A percentile compares a stretch with the other conserved stretches of the same genome.
phyloP scores from a whole-genome alignment of 1,140 invertebrate genomes.

The Drosophila erecta region DNA sequence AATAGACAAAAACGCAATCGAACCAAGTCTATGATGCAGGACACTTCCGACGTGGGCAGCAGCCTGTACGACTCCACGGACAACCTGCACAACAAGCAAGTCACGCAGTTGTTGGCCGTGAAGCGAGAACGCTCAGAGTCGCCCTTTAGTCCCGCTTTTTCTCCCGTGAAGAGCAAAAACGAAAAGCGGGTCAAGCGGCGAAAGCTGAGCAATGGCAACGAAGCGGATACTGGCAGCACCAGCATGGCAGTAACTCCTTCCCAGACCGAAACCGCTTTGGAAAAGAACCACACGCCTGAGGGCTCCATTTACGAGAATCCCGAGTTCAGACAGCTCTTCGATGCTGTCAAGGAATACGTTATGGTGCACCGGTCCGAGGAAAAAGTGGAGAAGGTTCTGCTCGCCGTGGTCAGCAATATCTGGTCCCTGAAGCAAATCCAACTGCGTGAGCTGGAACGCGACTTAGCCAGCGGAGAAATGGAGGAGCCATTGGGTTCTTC shows the following conservation, averaged over 20 bases:
- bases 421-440: constrained; percentile 63
- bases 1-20: constrained; percentile 61
- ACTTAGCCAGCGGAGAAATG: constrained; percentile 22
- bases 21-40: constrained; percentile 38
- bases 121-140: constrained; percentile 73
- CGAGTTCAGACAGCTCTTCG: constrained; percentile 54
- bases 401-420: constrained; percentile 57
- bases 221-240: constrained; percentile 37
- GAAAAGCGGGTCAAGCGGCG: constrained; percentile 58
- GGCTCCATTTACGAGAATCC: constrained; percentile 41
- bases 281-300: constrained; percentile 5
- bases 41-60: constrained; percentile 69
- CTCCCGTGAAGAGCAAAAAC: constrained; percentile 59
- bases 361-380: constrained; percentile 58
- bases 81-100: constrained; percentile 41
- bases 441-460: constrained; percentile 54
- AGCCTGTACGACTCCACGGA: constrained; percentile 73
- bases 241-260: not conserved
- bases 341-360: constrained; percentile 64
- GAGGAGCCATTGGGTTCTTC: constrained; percentile 40
- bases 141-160: constrained; percentile 71
- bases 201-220: constrained; percentile 48
- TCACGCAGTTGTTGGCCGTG: constrained; percentile 12
- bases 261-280: not conserved
- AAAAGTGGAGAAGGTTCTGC: constrained; percentile 56